Base-by-base conservation (phyloP, 1,140 invertebrate genomes). In the Drosophila simulans region DNA sequence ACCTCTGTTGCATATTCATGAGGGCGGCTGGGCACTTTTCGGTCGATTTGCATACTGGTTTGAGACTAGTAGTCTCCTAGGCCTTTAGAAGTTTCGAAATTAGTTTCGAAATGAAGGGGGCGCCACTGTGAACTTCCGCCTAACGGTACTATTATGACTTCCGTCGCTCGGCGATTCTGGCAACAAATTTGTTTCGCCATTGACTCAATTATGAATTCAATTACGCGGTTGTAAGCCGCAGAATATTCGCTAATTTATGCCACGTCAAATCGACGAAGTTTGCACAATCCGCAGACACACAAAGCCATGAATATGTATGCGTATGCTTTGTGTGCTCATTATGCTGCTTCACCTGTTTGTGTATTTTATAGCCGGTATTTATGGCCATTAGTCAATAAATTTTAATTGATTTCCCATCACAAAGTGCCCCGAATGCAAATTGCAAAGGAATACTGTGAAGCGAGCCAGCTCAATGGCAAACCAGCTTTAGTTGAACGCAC, bases 141-240 rank as follows among this genome's bases (percentile, higher is more conserved):
- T 5, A 39, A 25, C 22, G 7, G 1, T n/a, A 63, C 53, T 51
- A 64, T 74, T 57, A 74, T 54, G 12, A 57, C 71, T 65, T 75
- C 53, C 72, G 71, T 52, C 34, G 51, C 51, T 75, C 52, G 46
- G 20, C 13, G 20, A 20, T 35, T 34, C 20, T 27, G 31, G 10
- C 55, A 39, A 45, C 73, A 68, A 77, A 77, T 77, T 76, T 69
- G 66, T 77, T 58, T 56, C 52, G 63, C 76, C 56, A 86, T 82
- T 74, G 71, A 86, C 64, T 80, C 58, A 42, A 72, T 63, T 72
- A 72, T 71, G 64, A 85, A 77, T 80, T 76, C 58, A 66, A 84
- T 84, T 84, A 77, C 71, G 70, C 55, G 54, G 54, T 39, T 63
- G 45, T 54, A 77, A 71, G 66, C 54, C 78, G 42, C 59, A 74